Base-by-base conservation (phyloP, 1,140 invertebrate species). In the Drosophila tani region DNA sequence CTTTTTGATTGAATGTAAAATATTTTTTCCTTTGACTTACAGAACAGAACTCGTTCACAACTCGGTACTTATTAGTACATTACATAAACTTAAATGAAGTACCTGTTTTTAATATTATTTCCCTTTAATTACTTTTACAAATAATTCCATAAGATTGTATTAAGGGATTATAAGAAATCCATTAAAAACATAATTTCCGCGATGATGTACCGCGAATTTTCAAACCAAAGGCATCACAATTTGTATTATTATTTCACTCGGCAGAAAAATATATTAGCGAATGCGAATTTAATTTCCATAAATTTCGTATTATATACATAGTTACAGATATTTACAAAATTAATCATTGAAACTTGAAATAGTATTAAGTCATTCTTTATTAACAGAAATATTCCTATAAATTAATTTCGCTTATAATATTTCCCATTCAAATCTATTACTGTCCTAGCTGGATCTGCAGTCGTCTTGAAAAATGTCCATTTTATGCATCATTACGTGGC, bases 401-500 rank as follows among this genome's bases (percentile, higher is more conserved):
- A 14, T 40, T 40, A 5, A 21, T 21, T 21, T 53, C 51, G 29
- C 32, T 14, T 15, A 55, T 21, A 38, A 21, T 59, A 19, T 55
- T 67, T 62, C 19, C 21, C 8, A 14, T 47, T 81, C 19, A 60
- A 29, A 62, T 56, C 46, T 67, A 56, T 77, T 51, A 29, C 14
- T 58, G 50, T 46, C 63, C 47, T 43, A 27, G 38, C 75, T 80
- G 59, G 70, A 63, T 84, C 81, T 58, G 67, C 77, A 83, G 85
- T 88, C 77, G 69, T 75, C 81, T 65, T 82, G 81, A 88, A 88
- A 88, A 88, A 88, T 88, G 85, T 90, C 46, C 73, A 81, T 84
- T 90, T 88, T 88, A 90, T 90, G 85, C 84, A 84, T 88, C 85
- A 88, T 88, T 90, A 88, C 81, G 78, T 81, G 74, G 85, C 85